Evolutionary conservation across 2,797 vertebrate genomes (phyloP).

Genomic region (Dallia pectoralis): DNA sequence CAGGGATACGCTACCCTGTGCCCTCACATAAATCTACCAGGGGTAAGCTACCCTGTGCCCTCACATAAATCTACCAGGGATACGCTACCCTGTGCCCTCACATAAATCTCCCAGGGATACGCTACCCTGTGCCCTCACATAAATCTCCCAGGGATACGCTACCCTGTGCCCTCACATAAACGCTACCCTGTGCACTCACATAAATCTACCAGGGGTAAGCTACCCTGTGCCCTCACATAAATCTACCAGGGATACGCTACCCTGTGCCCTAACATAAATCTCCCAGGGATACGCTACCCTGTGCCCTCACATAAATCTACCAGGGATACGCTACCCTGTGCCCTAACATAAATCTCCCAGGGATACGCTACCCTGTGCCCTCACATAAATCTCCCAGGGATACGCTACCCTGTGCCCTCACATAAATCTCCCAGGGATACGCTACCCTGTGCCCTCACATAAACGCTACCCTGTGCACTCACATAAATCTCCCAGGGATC

Average conservation of each 20-base stretch:
- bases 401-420: neutral
- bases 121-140: neutral
- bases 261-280: slow-evolving; percentile 36
- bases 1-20: neutral
- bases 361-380: neutral
- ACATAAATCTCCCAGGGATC: slow-evolving; percentile 47
- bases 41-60: neutral
- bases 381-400: slow-evolving; percentile 41
- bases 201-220: slow-evolving; percentile 42
- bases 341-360: slow-evolving; percentile 37
- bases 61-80: slow-evolving; percentile 41
- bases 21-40: slow-evolving; percentile 37
- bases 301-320: slow-evolving; percentile 37
- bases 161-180: too few relatives aligned
- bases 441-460: too few relatives aligned
- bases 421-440: slow-evolving; percentile 49
- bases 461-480: neutral
- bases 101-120: slow-evolving; percentile 44
- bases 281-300: neutral
- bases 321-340: neutral
- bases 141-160: too few relatives aligned
- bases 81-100: neutral
- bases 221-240: slow-evolving; percentile 21
- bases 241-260: slow-evolving; percentile 28
- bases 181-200: neutral